Percentiles rank a stretch among this genome's conserved stretches.
These are phyloP conservation scores for Cenopis cana DNA, from an alignment of 2,888 invertebrate genomes.

Conservation along the genomic window DNA sequence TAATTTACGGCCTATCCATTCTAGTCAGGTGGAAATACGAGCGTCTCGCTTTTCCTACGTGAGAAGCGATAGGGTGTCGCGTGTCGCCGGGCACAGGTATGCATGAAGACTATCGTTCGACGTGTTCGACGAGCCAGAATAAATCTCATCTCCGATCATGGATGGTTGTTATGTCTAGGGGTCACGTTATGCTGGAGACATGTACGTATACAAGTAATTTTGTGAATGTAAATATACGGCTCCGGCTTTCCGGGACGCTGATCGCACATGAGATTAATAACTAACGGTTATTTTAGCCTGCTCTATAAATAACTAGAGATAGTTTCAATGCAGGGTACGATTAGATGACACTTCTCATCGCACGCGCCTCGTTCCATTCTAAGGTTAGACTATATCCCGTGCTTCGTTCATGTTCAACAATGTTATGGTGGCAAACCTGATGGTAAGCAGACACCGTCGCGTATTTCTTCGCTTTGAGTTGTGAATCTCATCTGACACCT, in stretches of 20 bases:
- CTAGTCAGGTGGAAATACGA: conserved; percentile 13
- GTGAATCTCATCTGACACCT: no score
- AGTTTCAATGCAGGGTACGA: neutral
- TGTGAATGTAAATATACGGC: neutral
- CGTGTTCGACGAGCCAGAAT: neutral
- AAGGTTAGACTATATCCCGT: neutral
- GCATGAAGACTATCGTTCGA: neutral
- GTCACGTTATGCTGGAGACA: neutral
- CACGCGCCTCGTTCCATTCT: neutral
- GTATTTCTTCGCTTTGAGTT: no score
- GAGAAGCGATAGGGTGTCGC: conserved; percentile 22
- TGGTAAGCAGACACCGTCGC: no score
- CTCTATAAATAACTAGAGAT: conserved; percentile 13
- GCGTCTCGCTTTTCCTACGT: conserved; percentile 14
- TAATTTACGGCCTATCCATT: neutral
- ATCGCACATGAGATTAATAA: conserved; percentile 23
- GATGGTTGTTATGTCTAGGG: neutral
- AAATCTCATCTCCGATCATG: neutral
- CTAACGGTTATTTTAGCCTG: conserved; percentile 25
- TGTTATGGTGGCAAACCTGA: no score
- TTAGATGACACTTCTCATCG: neutral
- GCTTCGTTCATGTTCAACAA: no score
- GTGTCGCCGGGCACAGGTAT: conserved; percentile 1
- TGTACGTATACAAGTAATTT: neutral
- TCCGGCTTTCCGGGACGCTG: conserved; percentile 12